phyloP scores from a whole-genome alignment of 1,140 invertebrate species.

The Wasmannia auropunctata region DNA sequence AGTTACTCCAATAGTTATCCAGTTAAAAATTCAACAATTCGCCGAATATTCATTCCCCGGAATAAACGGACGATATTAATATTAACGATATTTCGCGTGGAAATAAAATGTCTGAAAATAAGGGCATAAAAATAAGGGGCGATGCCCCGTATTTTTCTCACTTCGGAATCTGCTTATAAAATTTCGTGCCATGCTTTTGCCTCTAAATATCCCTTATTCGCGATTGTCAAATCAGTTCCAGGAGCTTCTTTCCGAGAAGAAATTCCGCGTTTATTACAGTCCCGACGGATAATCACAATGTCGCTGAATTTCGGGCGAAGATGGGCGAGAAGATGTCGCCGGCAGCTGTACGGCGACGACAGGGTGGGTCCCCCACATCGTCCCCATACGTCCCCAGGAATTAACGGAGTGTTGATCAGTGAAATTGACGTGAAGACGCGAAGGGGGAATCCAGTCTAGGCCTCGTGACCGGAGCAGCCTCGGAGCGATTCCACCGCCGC shows the following conservation, averaged over 20 bases:
- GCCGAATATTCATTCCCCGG: not conserved
- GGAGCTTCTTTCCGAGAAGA: not conserved
- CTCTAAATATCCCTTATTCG: conserved; percentile 6
- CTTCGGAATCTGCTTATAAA: not conserved
- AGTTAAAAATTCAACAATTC: not conserved
- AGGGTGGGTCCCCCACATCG: not conserved
- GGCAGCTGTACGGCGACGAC: not conserved
- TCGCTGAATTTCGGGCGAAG: not conserved
- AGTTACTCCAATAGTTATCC: not conserved
- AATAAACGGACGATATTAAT: not conserved
- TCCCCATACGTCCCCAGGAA: conserved; percentile 7
- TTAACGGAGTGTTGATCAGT: conserved; percentile 66
- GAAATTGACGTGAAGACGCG: conserved; percentile 71
- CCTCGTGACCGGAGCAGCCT: conserved; percentile 62
- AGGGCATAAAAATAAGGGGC: too few species aligned
- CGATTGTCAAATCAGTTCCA: conserved; percentile 4
- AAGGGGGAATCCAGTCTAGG: not conserved
- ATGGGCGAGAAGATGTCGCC: not conserved
- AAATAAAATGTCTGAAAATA: conserved; percentile 3
- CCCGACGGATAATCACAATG: not conserved
- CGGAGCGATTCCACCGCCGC: too few species aligned
- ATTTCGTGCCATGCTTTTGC: not conserved
- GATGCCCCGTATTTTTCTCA: not conserved
- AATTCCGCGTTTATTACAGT: conserved; percentile 17
- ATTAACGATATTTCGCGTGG: not conserved